These are phyloP conservation scores for Artibeus jamaicensis DNA, from an alignment of 2,797 vertebrate genomes.

Conservation along the genomic window DNA sequence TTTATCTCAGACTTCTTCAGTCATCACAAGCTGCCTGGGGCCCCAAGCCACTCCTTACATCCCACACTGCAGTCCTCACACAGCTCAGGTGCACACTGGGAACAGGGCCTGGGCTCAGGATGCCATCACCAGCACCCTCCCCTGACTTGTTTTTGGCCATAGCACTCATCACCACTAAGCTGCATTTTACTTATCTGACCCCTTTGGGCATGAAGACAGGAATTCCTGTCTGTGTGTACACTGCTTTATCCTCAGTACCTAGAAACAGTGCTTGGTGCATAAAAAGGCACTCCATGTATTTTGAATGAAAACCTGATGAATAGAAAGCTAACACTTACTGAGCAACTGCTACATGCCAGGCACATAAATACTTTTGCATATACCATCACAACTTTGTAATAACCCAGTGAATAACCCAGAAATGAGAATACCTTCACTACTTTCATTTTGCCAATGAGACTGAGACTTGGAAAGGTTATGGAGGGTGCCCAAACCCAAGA, in stretches of 20 bases:
- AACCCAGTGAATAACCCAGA: not conserved
- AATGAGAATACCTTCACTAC: not conserved
- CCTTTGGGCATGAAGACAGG: not conserved
- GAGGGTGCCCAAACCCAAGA: not conserved
- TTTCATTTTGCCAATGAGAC: not conserved
- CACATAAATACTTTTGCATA: not conserved
- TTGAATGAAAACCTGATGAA: not conserved
- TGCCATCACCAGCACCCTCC: not conserved
- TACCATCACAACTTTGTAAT: not conserved
- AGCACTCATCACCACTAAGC: not conserved
- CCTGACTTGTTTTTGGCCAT: not conserved
- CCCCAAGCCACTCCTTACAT: not conserved
- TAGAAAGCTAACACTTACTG: not conserved
- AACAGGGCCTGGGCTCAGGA: accelerated
- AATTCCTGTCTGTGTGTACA: not conserved
- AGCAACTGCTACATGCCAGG: not conserved
- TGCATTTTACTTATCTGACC: not conserved
- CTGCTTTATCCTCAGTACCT: not conserved
- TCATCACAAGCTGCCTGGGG: not conserved
- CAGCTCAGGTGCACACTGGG: not conserved
- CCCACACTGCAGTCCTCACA: too few relatives aligned
- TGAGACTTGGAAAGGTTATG: not conserved
- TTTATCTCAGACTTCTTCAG: not conserved
- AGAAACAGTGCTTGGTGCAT: not conserved
- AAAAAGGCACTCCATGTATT: not conserved